Evolutionary conservation across 2,888 invertebrate genomes (phyloP), one percentile per base, ranked within the genome.

Genomic region (Chrysopilus asiliformis): DNA sequence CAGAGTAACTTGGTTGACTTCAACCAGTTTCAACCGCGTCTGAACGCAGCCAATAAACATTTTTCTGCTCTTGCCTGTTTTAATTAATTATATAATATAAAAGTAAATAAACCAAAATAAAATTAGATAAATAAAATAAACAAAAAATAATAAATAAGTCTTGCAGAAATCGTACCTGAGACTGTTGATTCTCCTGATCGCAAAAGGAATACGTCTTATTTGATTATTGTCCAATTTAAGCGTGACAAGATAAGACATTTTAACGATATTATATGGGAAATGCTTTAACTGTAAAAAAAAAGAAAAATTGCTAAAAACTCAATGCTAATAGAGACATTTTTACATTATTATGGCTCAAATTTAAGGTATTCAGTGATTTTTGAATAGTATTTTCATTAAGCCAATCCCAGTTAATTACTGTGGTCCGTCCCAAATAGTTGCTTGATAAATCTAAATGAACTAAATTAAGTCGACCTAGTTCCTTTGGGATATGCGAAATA

Each of bases 401-500:
- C 84, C 80, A 81, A 24, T 57, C 54, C 81, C 82, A 84, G 45
- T 76, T 71, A 7, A 53, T 56, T 7, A 16, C 2, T 8, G 61
- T 49, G 6, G 63, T 53, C 41, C 67, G 68, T 13, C 76, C 75
- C 19, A 86, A 61, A 29, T 60, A 56, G 61, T 86, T 86, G 39
- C 71, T 65, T 2, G 73, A 65, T 15, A 85, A 48, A 55, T 73
- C 65, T 8, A 86, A 53, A 50, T 77, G 75, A 40, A 59, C 63
- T 34, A 86, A 55, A 1, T 71, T 66, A 50, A 85, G 64, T 2
- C 66, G 61, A 47, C 76, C 79, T 44, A 86, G 56, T 53, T 79
- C 80, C 12, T 67, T 61, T 2, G 86, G 86, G 33, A 86, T 59
- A 50, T 66, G 71, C 42, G 71, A 72, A 33, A 86, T 70, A 42